Base-by-base conservation (phyloP, 2,888 invertebrate species). In the Leptura quadrifasciata region DNA sequence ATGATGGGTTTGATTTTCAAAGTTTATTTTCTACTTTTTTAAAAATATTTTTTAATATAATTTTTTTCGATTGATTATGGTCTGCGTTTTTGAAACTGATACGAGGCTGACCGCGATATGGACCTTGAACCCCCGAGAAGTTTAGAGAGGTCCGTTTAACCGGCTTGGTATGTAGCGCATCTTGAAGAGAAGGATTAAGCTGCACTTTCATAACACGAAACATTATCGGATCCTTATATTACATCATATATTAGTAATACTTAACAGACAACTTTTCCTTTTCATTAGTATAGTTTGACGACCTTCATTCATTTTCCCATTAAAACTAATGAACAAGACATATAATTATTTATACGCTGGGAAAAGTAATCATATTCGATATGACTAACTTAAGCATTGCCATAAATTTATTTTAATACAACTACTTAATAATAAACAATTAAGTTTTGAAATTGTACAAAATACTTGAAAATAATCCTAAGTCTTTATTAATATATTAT, bases 241-340 rank as follows among this genome's bases (percentile, higher is more conserved):
- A 47, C 47, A 47, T 47, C 47, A 47, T 47, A n/a, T 47, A 47
- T 47, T 47, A n/a, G 47, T 47, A 47, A 47, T 47, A n/a, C 47
- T 47, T n/a, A n/a, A 5, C 47, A 47, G 15, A 47, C 47, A 47
- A 47, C 47, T n/a, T 15, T 47, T 47, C n/a, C 47, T n/a, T 47
- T 47, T 5, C n/a, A 47, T 47, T 47, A n/a, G 47, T 47, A 47
- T 3, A 47, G 47, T 47, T 47, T 47, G 47, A 47, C 4, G 47
- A 47, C 47, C 47, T 47, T 47, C 47, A 3, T 47, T 3, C 47
- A 47, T 47, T 47, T 47, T 47, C 47, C 12, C 15, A 39, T 31
- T 31, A 8, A 6, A 31, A 31, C 27, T 31, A 31, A 31, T 6
- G 27, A 31, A 31, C 27, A 31, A 31, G 0, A 8, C 0, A 31